Base-by-base conservation (phyloP, 2,113 vertebrate species). In the Manacus vitellinus region DNA sequence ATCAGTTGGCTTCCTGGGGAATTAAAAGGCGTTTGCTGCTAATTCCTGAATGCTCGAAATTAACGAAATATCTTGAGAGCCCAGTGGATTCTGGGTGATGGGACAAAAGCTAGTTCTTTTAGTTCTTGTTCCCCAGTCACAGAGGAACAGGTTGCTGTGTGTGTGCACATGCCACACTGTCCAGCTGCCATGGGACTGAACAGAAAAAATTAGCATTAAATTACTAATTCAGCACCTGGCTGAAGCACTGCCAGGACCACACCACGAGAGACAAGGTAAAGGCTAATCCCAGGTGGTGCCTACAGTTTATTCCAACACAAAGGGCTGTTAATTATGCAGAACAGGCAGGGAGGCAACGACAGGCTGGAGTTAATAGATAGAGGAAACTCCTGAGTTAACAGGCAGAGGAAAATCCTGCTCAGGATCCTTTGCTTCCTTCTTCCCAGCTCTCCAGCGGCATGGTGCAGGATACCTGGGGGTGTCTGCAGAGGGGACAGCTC, bases 11-110 rank as follows among this genome's bases (percentile, higher is more conserved):
- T 88, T 78, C 44, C 66, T 28, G 16, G 33, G 25, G 25, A 55
- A 55, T 78, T 82, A 67, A 85, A 92, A 65, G 12, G 14, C 12
- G 20, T 63, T 88, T 90, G 23, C 58, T 92, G 44, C 19, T 55
- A 68, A 65, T 43, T 87, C 43, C 23, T 51, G 67, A 54, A 22
- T 46, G 43, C 44, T 59, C 9, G 1, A 22, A 56, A 28, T 17
- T 47, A 27, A 30, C 22, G 5, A 80, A 88, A 49, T 22, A 41
- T 12, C 49, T 21, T 0, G 1, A 56, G 74, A 85, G 56, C 18
- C 27, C n/a, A 8, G 2, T 3, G 25, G 55, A 41, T 18, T 44
- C 28, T 1, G 3, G 7, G 3, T 25, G 20, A 31, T 1, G 27
- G 24, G 13, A 72, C 23, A 37, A 75, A 88, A 72, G 35, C 14